Evolutionary conservation across 2,888 invertebrate species (phyloP), one percentile per base, ranked within the genome.

Genomic region (Cheilosia variabilis): DNA sequence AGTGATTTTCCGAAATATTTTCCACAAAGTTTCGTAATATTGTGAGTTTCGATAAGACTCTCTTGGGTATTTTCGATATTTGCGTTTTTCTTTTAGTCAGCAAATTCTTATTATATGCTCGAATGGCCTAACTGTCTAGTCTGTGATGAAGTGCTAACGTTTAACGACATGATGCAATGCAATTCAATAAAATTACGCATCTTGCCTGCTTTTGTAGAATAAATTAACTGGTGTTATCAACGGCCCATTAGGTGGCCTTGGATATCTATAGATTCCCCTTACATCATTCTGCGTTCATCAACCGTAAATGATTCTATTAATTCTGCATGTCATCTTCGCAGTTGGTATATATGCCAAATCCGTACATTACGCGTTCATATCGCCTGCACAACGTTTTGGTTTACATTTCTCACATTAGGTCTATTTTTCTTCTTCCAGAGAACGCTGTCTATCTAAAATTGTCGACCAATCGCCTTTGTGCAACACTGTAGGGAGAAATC

Each of bases 101-200:
- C 41, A 55, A 68, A 24, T 47, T 45, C 13, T 50, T 27, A 10
- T 10, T 2, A 47, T 37, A 65, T 24, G 66, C 60, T 65, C 65
- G 58, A 22, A 6, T 41, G 66, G 47, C 34, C 77, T 34, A 10
- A 4, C 60, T 60, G 57, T 65, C 55, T 63, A 37, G 27, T n/a
- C 34, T 34, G 13, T 13, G 37, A 37, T 53, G 68, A 13, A 37
- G 22, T n/a, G 22, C 22, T 58, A 24, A 13, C 4, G 3, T 37
- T 4, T 69, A 10, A 47, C 19, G 37, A 45, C 63, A 71, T 71
- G 78, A 77, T 77, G 77, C 77, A 62, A 77, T 77, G 77, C 77
- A 69, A 69, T 69, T 31, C 15, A 53, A 31, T 31, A 10, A 60
- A 62, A 27, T 34, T 60, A 60, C 58, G 19, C 50, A 27, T 43